Percentiles rank a stretch among this genome's conserved stretches.
phyloP scores from a whole-genome alignment of 2,888 invertebrate species.

The Labia minor region DNA sequence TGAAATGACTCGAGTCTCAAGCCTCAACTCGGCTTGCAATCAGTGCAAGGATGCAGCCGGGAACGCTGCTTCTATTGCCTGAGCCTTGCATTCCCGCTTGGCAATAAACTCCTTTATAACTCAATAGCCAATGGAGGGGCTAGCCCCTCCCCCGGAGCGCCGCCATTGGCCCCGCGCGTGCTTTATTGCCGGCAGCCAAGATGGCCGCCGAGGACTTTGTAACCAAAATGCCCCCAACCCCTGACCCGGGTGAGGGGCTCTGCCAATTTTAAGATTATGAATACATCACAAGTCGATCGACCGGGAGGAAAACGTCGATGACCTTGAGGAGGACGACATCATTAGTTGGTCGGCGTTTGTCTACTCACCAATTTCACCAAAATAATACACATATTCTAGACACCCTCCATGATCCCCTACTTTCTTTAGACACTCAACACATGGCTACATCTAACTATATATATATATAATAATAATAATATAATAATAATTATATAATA shows the following conservation, averaged over 20 bases:
- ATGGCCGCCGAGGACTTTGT: constrained; percentile 1
- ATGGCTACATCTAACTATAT: too few species aligned
- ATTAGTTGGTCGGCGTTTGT: too few species aligned
- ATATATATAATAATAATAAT: too few species aligned
- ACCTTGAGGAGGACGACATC: not conserved
- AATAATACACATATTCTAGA: too few species aligned
- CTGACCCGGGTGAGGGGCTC: not conserved
- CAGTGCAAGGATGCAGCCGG: not conserved
- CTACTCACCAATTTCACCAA: too few species aligned
- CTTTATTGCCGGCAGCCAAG: not conserved
- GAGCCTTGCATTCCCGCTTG: not conserved
- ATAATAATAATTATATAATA: too few species aligned
- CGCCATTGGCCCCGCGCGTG: not conserved
- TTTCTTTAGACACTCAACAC: too few species aligned
- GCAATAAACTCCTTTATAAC: not conserved
- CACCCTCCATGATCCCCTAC: too few species aligned
- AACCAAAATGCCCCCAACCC: not conserved
- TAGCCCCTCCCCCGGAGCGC: not conserved
- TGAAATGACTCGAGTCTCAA: too few species aligned
- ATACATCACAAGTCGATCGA: not conserved
- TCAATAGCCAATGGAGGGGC: not conserved
- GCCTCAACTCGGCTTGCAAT: not conserved
- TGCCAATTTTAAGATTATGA: not conserved
- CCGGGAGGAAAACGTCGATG: not conserved
- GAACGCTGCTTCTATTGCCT: not conserved